Evolutionary conservation across 2,888 invertebrate species (phyloP), one percentile per base, ranked within the genome.

Genomic region (Ceriagrion tenellum): DNA sequence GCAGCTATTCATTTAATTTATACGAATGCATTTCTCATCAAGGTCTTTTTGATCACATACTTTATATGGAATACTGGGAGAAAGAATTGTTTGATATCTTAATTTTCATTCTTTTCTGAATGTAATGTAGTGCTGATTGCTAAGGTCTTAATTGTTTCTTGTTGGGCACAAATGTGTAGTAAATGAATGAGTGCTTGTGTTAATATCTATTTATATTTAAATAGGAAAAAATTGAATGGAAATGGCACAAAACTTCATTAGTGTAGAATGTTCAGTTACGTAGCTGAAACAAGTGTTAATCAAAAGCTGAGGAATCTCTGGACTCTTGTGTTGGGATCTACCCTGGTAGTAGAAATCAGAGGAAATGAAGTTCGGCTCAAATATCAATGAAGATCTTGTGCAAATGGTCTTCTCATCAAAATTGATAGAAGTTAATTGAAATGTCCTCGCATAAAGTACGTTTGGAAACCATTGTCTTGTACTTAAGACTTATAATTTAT

Each of bases 131-230:
- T 93, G 69, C 93, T 47, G 30, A 74, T 26, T 40, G 35, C 74
- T 69, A 69, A 93, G 69, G 47, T 89, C 13, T 69, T 47, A n/a
- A 81, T 81, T 69, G 63, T 93, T 74, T 40, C 40, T 69, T 93
- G 59, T 93, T 93, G 63, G 93, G 93, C 93, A 93, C 74, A 47
- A 69, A 74, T 93, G 69, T 69, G 47, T 69, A 93, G 69, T 93
- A 89, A n/a, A 69, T 69, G 93, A 93, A 26, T 93, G 69, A 93
- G 63, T 93, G 93, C 93, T 47, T 93, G n/a, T 26, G 93, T 47
- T 93, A 93, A 93, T 47, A 93, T 93, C 63, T 93, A 93, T 93
- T 93, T 47, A 93, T 93, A 74, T 74, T 93, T 69, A 74, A 93
- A 69, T 93, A 74, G 69, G 93, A 93, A 69, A 69, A 47, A 35